A percentile compares a stretch with the other conserved stretches of the same genome.
phyloP scores from a whole-genome alignment of 2,113 vertebrate species.

The Mesembrinibis cayennensis region DNA sequence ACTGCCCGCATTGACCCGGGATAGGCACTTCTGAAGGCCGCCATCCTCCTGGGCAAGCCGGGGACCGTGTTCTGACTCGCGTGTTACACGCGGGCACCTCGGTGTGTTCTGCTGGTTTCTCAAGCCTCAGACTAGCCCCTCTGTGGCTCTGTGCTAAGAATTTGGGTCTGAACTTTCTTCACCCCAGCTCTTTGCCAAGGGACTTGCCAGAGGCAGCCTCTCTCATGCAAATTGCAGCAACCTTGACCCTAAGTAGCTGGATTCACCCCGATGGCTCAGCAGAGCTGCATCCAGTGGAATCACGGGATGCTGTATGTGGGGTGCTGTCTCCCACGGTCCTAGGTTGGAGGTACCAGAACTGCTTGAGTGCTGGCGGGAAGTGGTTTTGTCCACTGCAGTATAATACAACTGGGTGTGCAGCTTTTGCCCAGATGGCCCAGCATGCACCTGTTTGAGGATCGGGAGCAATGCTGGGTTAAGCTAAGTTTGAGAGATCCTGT shows the following conservation, averaged over 20 bases:
- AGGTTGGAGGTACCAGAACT: background rate
- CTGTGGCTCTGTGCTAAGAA: background rate
- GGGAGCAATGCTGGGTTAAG: background rate
- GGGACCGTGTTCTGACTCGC: rapidly evolving
- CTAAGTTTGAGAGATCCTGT: background rate
- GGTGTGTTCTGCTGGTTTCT: background rate
- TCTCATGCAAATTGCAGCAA: background rate
- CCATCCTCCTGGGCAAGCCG: background rate
- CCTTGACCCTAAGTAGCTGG: background rate
- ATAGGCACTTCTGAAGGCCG: background rate
- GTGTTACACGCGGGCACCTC: rapidly evolving
- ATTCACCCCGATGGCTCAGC: background rate
- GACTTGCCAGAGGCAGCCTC: background rate
- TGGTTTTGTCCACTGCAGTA: background rate
- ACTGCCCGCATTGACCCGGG: background rate
- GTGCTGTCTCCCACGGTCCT: background rate
- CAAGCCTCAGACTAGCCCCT: background rate
- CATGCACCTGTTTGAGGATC: background rate
- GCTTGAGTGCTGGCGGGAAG: background rate
- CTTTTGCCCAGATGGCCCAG: background rate
- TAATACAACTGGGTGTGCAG: background rate
- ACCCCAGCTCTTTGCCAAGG: background rate
- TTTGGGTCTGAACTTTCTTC: background rate
- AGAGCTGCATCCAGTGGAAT: background rate
- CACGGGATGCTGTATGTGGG: background rate